Conservation (phyloP, 1,140 invertebrate species). For the Ylistrum balloti region DNA sequence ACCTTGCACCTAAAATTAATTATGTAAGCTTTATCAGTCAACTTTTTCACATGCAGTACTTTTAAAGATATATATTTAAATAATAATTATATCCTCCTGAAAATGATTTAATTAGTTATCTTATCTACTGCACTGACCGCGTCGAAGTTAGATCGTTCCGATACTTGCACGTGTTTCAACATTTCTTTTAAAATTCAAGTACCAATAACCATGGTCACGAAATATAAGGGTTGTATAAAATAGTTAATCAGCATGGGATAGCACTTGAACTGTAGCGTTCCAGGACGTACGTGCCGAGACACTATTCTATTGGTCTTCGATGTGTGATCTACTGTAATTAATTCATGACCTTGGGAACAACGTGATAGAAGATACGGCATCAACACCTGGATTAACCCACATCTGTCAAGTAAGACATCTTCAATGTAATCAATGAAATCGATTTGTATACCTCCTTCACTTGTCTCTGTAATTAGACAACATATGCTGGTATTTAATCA, state of each 20-base stretch:
- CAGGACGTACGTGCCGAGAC: neutral
- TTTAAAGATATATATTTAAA: no score
- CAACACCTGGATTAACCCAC: neutral
- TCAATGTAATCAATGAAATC: neutral
- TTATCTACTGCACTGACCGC: no score
- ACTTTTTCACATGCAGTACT: no score
- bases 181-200: no score
- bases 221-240: neutral
- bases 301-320: neutral
- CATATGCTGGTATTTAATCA: neutral
- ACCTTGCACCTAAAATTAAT: no score
- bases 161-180: no score
- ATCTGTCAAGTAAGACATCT: neutral
- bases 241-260: neutral
- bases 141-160: no score
- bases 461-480: neutral
- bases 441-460: neutral
- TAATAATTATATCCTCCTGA: no score
- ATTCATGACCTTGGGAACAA: neutral
- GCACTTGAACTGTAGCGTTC: neutral
- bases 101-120: no score
- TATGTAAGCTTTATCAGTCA: no score
- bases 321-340: neutral
- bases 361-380: neutral
- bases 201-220: no score